Percentiles rank a stretch among this genome's conserved stretches.
Conservation (phyloP, 2,797 vertebrate species). For the Cirrhinus molitorella region DNA sequence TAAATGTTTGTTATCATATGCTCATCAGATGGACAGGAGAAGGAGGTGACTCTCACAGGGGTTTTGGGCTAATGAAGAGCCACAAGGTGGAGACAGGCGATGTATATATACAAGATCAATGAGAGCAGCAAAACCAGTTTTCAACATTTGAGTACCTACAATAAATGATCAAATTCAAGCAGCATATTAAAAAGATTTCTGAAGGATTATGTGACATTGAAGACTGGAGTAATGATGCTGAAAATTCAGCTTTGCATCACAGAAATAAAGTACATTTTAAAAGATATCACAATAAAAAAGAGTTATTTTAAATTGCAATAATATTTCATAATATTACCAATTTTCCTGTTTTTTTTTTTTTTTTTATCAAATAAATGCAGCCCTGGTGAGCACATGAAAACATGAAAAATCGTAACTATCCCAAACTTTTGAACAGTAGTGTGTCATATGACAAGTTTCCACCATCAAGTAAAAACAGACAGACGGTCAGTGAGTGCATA, state of each 20-base stretch:
- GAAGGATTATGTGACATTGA: not conserved
- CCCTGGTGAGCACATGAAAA: not conserved
- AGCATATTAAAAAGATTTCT: not conserved
- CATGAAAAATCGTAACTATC: not conserved
- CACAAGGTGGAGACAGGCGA: not conserved
- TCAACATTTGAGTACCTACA: too few species aligned
- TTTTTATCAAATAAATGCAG: not conserved
- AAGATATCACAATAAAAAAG: not conserved
- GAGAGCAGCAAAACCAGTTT: too few species aligned
- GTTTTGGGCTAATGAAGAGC: not conserved
- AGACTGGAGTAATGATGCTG: not conserved
- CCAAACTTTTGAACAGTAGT: not conserved
- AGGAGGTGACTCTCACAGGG: not conserved
- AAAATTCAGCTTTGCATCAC: not conserved
- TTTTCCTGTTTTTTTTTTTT: not conserved
- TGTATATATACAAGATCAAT: too few species aligned
- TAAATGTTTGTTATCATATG: conserved; percentile 57
- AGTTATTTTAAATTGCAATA: not conserved
- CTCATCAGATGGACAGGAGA: conserved; percentile 56
- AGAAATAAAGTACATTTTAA: not conserved
- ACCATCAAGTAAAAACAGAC: not conserved
- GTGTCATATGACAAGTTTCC: not conserved
- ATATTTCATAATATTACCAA: not conserved
- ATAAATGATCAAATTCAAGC: too few species aligned
- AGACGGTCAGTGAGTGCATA: not conserved